Base-by-base conservation (phyloP, 2,113 vertebrate species). In the Telmatochromis sp. region DNA sequence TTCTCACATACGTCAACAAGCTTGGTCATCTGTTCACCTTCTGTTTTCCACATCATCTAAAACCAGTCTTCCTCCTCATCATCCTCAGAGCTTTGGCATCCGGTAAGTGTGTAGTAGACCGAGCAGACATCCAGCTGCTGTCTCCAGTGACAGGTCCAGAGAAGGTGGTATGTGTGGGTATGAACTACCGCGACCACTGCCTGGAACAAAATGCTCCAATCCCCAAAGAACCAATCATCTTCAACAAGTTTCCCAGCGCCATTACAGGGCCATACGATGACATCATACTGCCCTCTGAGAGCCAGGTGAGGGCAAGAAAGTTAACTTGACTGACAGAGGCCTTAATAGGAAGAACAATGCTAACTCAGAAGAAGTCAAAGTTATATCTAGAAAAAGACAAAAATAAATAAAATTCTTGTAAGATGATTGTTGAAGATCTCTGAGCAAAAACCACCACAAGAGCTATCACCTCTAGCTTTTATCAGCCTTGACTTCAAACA, bases 171-270 rank as follows among this genome's bases (percentile, higher is more conserved):
- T 98, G 98, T 7, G 97, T 99, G 87, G 98, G 98, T 15, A 96
- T 99, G 97, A 99, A 99, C 94, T 99, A 99, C 58, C 95, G 78
- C 0, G 98, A 99, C 93, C 99, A 99, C 95, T 99, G 99, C 91
- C 92, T 92, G 92, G 99, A 99, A 94, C 98, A 98, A 96, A 97
- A 96, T 0, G 96, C 93, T 8, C 95, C 93, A 0, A 95, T 98
- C 82, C 98, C 98, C 10, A 92, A 84, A 73, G 97, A 99, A 19
- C 98, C 98, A 2, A 94, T 99, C 94, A 98, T 99, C 95, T 99
- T 99, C 96, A 99, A 94, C 97, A 99, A 99, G 95, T 99, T 99
- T 82, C 91, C 97, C 94, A 99, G 97, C 9, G 92, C 97, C 93
- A 98, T 99, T 80, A 93, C 96, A 0, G 98, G 98, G 0, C 98